Evolutionary conservation across 2,888 invertebrate species (phyloP).

Genomic region (Acleris sparsana): DNA sequence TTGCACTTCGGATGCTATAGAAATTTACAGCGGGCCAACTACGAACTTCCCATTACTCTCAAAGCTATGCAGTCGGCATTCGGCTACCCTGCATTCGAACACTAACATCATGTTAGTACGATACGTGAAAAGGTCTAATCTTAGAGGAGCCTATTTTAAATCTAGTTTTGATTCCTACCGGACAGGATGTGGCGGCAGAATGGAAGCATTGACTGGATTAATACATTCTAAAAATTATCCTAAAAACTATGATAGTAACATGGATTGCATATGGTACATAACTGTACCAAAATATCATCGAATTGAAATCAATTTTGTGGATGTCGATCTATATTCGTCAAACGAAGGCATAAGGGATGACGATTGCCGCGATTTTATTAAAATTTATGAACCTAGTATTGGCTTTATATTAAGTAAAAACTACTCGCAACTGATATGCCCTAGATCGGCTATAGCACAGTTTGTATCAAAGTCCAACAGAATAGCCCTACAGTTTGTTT

Average conservation of each 20-base stretch:
- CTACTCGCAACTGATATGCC: constrained; percentile 79
- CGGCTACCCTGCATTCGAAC: constrained; percentile 81
- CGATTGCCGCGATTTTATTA: constrained; percentile 57
- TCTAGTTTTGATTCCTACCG: constrained; percentile 59
- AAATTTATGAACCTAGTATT: constrained; percentile 62
- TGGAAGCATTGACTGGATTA: constrained; percentile 83
- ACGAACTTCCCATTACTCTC: constrained; percentile 81
- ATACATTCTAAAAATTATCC: constrained; percentile 94
- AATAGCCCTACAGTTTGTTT: constrained; percentile 86
- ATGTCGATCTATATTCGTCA: constrained; percentile 84
- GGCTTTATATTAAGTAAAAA: constrained; percentile 52
- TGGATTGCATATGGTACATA: constrained; percentile 92
- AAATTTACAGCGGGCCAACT: constrained; percentile 87
- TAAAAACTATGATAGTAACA: constrained; percentile 87
- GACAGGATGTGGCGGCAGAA: constrained; percentile 90
- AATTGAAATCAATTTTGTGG: constrained; percentile 87
- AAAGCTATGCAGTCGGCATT: constrained; percentile 84
- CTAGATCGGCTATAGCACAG: constrained; percentile 58
- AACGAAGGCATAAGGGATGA: constrained; percentile 72
- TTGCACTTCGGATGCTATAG: constrained; percentile 86
- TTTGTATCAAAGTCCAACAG: constrained; percentile 84
- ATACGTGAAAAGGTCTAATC: constrained; percentile 84
- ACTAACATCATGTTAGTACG: constrained; percentile 88
- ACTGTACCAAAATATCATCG: constrained; percentile 86
- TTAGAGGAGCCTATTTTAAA: constrained; percentile 86